Conservation (phyloP, 2,888 invertebrate genomes). For the Julus scanicus region DNA sequence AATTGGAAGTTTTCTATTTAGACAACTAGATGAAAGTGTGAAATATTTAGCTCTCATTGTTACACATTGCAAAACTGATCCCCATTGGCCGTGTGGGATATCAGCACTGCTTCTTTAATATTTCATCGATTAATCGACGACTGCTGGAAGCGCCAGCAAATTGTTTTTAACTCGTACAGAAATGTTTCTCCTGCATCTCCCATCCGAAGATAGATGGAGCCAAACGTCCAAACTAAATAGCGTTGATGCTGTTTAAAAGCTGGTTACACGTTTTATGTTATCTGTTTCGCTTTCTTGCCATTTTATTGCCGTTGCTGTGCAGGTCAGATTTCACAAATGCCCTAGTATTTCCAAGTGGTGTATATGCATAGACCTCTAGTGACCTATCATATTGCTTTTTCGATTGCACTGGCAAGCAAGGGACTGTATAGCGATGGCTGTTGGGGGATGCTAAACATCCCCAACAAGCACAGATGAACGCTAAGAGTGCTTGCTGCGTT, state of each 20-base stretch:
- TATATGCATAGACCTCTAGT: not conserved
- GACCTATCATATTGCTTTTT: constrained; percentile 36
- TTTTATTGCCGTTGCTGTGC: constrained; percentile 32
- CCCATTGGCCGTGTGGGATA: not conserved
- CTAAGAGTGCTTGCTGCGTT: not conserved
- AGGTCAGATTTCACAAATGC: constrained; percentile 5
- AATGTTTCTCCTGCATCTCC: not conserved
- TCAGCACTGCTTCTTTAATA: constrained; percentile 11
- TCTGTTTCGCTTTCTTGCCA: constrained; percentile 27
- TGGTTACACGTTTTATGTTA: constrained; percentile 42
- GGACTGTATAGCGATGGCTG: not conserved
- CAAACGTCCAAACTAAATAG: not conserved
- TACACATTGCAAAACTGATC: no score
- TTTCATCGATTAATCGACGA: constrained; percentile 19
- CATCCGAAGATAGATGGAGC: constrained; percentile 12
- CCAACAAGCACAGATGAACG: constrained; percentile 4
- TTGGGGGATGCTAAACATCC: not conserved
- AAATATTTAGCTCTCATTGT: constrained; percentile 1
- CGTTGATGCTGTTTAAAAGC: constrained; percentile 27
- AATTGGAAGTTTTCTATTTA: constrained; percentile 18
- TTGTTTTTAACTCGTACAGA: not conserved
- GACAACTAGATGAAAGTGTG: constrained; percentile 21
- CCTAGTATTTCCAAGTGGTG: not conserved
- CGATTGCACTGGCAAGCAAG: constrained; percentile 2
- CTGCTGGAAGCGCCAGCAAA: not conserved